Evolutionary conservation across 2,888 invertebrate species (phyloP), one percentile per base, ranked within the genome.

Genomic region (Dyspetes luteomarginatus): DNA sequence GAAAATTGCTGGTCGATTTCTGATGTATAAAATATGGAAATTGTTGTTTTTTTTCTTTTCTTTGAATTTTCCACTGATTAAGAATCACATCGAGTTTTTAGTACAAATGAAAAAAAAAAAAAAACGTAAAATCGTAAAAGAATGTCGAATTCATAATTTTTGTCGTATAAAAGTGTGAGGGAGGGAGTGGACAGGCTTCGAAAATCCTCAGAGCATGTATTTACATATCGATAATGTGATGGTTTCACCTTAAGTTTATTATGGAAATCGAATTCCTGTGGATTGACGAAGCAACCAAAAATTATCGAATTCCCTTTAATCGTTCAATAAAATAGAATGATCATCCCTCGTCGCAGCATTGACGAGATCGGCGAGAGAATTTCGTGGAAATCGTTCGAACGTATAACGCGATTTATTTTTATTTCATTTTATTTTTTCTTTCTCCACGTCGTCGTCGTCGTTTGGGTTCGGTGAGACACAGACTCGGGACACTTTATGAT

Each of bases 251-350:
- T 36, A 12, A 22, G 19, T 19, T 67, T 30, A 30, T 28, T 4
- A 17, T 43, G 3, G 24, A 43, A 62, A 43, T 9, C 19, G 26
- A 67, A 75, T 67, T 50, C 60, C 9, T 17, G 30, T 22, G 60
- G 50, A 58, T 67, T 75, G 43, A 12, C 48, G 19, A 69, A 62
- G 48, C 24, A 62, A 68, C 43, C 48, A 28, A 30, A 56, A 69
- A 79, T 79, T 43, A 72, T 75, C 75, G 62, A 72, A 43, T 45
- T 67, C 64, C 9, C 55, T 60, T 62, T 50, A 56, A 72, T 80
- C 75, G 80, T 80, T 76, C 80, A 76, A 80, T 80, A 80, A 80
- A 80, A 76, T 76, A 80, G 72, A 76, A 80, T 80, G 72, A 80
- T 80, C 68, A 55, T 60, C 36, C 58, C 7, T 17, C 24, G 15